phyloP scores from a whole-genome alignment of 1,140 invertebrate genomes.

The Saccostrea cuccullata region DNA sequence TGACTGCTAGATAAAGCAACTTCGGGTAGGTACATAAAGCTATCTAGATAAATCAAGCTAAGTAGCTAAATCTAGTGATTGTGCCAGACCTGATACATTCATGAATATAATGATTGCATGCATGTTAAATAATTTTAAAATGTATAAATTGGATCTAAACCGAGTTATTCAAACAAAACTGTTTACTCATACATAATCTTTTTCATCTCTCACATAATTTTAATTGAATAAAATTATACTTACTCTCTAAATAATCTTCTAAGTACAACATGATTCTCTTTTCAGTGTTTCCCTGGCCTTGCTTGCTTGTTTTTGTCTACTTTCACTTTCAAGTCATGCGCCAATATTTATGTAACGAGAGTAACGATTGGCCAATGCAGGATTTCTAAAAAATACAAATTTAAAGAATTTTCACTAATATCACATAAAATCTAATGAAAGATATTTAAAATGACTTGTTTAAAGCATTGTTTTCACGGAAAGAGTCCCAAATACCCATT shows the following conservation, averaged over 20 bases:
- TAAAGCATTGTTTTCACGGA: too few relatives aligned
- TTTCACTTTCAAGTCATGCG: constrained; percentile 17
- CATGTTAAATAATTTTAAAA: too few relatives aligned
- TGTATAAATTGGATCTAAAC: too few relatives aligned
- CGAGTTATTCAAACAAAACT: too few relatives aligned
- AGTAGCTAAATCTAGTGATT: too few relatives aligned
- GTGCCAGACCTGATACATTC: too few relatives aligned
- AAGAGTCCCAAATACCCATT: too few relatives aligned
- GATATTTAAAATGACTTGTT: neutral
- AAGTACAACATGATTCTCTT: constrained; percentile 89
- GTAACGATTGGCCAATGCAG: neutral
- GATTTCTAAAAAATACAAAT: neutral
- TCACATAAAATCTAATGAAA: neutral
- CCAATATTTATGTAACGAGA: neutral
- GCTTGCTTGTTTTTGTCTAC: neutral
- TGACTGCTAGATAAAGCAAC: too few relatives aligned
- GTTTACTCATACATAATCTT: neutral
- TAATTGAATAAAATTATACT: constrained; percentile 79
- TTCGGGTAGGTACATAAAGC: too few relatives aligned
- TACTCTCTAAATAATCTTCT: constrained; percentile 97
- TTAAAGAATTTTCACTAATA: neutral
- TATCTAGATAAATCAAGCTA: too few relatives aligned
- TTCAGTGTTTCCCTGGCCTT: neutral
- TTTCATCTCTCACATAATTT: neutral
- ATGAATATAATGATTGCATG: too few relatives aligned